A percentile compares a stretch with the other conserved stretches of the same genome.
These are phyloP conservation scores for Cantharis flavilabris DNA, from an alignment of 2,888 invertebrate species.

Conservation along the genomic window DNA sequence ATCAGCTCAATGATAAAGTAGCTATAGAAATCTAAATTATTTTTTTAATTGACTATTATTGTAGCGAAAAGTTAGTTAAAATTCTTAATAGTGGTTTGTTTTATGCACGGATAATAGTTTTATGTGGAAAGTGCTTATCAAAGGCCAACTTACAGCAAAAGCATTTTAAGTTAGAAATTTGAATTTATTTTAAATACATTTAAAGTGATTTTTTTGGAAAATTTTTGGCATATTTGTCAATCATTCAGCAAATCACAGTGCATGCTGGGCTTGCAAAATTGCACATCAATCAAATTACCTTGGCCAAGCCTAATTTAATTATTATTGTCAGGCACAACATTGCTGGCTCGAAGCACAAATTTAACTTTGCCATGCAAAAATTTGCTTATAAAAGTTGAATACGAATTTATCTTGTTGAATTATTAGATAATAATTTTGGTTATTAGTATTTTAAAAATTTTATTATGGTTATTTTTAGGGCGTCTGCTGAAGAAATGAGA, in stretches of 20 bases:
- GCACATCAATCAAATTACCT: neutral
- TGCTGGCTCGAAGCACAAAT: neutral
- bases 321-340: neutral
- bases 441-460: neutral
- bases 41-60: no score
- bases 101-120: no score
- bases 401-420: neutral
- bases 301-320: neutral
- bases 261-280: neutral
- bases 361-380: neutral
- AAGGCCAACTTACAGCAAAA: no score
- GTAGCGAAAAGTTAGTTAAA: no score
- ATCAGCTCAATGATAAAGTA: no score
- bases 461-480: constrained; percentile 61
- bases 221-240: no score
- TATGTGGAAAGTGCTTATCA: no score
- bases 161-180: no score
- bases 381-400: neutral
- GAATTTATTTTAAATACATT: no score
- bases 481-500: constrained; percentile 79
- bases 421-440: neutral
- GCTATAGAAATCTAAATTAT: no score
- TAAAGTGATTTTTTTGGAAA: no score
- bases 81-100: no score
- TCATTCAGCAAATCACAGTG: neutral